These are phyloP conservation scores for Brachypterus glaber DNA, from an alignment of 2,888 invertebrate genomes.

Conservation along the genomic window DNA sequence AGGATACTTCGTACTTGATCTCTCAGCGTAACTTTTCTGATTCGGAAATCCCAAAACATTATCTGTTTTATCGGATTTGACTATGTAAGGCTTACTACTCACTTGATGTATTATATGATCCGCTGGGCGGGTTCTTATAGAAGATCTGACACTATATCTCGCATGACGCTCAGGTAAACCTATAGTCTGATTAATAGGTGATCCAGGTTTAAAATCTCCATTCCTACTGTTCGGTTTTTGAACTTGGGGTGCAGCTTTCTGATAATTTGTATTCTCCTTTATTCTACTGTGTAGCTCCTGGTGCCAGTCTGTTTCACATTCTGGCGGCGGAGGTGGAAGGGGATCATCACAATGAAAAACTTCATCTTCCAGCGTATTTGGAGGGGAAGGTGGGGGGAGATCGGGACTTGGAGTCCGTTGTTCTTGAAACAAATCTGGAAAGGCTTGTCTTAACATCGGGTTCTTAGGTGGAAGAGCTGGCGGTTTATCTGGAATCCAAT, in stretches of 20 bases:
- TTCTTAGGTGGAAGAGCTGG: constrained; percentile 73
- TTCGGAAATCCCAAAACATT: constrained; percentile 29
- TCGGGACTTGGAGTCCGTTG: constrained; percentile 51
- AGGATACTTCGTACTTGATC: constrained; percentile 42
- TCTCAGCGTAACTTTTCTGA: constrained; percentile 36
- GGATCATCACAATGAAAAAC: constrained; percentile 53
- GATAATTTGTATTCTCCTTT: constrained; percentile 28
- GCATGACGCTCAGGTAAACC: constrained; percentile 26
- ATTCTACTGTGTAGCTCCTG: constrained; percentile 31
- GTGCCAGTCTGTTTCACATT: constrained; percentile 37
- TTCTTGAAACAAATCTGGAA: constrained; percentile 41
- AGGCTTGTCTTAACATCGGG: constrained; percentile 50
- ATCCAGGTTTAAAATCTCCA: constrained; percentile 6
- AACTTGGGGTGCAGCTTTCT: constrained; percentile 34
- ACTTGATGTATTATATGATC: constrained; percentile 32
- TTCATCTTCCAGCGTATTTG: constrained; percentile 50
- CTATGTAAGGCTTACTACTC: constrained; percentile 29
- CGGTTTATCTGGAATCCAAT: constrained; percentile 64
- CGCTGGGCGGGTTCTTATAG: constrained; percentile 28
- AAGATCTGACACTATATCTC: constrained; percentile 25
- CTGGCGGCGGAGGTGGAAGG: constrained; percentile 55
- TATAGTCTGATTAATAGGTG: constrained; percentile 25
- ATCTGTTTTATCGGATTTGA: constrained; percentile 19
- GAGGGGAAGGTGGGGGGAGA: constrained; percentile 54
- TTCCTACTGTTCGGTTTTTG: constrained; percentile 18